Evolutionary conservation across 2,797 vertebrate genomes (phyloP).

Genomic region (Aythya fuligula): DNA sequence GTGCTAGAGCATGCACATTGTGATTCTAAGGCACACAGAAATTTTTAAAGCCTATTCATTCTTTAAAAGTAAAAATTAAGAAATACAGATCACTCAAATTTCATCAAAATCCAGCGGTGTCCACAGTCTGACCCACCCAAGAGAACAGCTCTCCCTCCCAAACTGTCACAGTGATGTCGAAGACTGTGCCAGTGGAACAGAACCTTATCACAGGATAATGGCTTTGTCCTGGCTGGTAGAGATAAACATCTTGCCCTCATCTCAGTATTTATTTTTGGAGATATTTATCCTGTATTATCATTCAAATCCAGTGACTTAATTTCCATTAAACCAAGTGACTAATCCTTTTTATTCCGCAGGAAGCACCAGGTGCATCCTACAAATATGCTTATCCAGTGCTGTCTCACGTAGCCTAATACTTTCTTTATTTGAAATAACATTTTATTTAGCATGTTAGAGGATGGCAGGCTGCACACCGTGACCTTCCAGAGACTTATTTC

Average conservation of each 20-base stretch:
- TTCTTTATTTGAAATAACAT: conserved; percentile 34
- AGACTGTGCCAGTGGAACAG: not conserved
- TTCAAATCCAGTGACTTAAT: conserved; percentile 74
- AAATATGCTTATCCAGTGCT: conserved; percentile 11
- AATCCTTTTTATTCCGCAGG: conserved; percentile 68
- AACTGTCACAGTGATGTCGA: not conserved
- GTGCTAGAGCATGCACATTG: not conserved
- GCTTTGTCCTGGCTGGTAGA: conserved; percentile 31
- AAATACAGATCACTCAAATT: not conserved
- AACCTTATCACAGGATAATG: not conserved
- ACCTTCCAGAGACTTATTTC: conserved; percentile 15
- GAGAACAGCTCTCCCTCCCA: not conserved
- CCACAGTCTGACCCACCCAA: not conserved
- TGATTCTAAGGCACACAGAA: not conserved
- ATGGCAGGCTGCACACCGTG: not conserved
- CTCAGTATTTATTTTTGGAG: conserved; percentile 71
- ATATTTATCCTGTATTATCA: conserved; percentile 69
- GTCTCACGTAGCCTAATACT: not conserved
- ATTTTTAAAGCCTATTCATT: not conserved
- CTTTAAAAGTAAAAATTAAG: not conserved
- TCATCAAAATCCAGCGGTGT: not conserved
- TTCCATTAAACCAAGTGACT: conserved; percentile 67
- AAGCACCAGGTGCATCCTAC: conserved; percentile 61
- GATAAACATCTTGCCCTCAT: conserved; percentile 61
- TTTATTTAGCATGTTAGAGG: conserved; percentile 13